Conservation (phyloP, 1,140 invertebrate genomes). For the Tetranychus cinnabarinus region DNA sequence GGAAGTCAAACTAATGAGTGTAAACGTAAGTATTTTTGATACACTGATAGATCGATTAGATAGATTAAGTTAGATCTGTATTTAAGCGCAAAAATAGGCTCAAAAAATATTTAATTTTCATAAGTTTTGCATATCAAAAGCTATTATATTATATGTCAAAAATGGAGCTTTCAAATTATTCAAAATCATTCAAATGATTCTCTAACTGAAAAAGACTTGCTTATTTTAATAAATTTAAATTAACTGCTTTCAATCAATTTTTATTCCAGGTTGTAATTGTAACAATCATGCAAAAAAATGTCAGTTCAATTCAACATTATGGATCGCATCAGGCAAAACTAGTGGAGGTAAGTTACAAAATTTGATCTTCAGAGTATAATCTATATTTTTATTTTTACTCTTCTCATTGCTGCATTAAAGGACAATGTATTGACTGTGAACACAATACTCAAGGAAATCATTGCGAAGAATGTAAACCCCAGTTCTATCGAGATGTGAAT, state of each 20-base stretch:
- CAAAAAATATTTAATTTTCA: too few relatives aligned
- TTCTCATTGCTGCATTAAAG: too few relatives aligned
- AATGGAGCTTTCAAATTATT: neutral
- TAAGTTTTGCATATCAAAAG: too few relatives aligned
- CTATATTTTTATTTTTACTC: too few relatives aligned
- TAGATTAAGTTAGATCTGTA: too few relatives aligned
- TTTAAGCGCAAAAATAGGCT: too few relatives aligned
- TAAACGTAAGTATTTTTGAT: slow-evolving; percentile 30
- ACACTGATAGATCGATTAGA: too few relatives aligned
- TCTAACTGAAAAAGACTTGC: too few relatives aligned
- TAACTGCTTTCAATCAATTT: neutral
- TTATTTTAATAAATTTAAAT: neutral
- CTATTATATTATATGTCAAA: too few relatives aligned
- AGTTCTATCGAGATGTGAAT: slow-evolving; percentile 18
- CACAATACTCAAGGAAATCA: slow-evolving; percentile 74
- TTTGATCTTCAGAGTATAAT: too few relatives aligned
- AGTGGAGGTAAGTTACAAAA: slow-evolving; percentile 50
- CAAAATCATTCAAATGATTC: neutral
- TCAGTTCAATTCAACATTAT: slow-evolving; percentile 79
- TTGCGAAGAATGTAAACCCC: slow-evolving; percentile 53
- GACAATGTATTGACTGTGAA: slow-evolving; percentile 65
- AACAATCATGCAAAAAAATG: slow-evolving; percentile 82
- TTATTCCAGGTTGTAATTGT: slow-evolving; percentile 69
- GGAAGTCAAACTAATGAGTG: slow-evolving; percentile 78
- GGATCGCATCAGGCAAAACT: slow-evolving; percentile 55